phyloP scores from a whole-genome alignment of 2,797 vertebrate genomes.

The Chrosomus eos region DNA sequence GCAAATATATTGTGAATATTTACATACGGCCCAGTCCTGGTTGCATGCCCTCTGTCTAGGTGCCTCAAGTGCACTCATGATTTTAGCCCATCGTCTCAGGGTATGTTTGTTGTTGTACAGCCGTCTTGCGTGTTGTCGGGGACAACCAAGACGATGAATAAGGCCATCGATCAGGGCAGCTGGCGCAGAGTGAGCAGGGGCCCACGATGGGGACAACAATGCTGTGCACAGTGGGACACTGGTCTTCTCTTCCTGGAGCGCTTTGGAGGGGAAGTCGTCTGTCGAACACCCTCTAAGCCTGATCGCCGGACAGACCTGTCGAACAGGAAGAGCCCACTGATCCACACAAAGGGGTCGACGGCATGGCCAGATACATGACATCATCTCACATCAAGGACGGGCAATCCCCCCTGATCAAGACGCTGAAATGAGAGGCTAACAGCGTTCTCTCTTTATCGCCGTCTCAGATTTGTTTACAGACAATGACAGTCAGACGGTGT shows the following conservation, averaged over 20 bases:
- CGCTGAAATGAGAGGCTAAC: conserved; percentile 27
- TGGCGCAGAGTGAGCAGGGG: conserved; percentile 59
- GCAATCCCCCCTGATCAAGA: conserved; percentile 5
- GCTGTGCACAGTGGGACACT: conserved; percentile 76
- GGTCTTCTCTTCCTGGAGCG: conserved; percentile 76
- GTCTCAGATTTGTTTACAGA: conserved; percentile 41
- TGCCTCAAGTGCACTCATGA: not conserved
- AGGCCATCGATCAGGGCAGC: conserved; percentile 64
- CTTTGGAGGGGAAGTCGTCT: conserved; percentile 69
- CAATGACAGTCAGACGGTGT: conserved; percentile 2
- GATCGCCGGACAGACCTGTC: conserved; percentile 45
- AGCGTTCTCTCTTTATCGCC: not conserved
- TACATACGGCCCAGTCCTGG: not conserved
- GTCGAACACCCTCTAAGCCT: conserved; percentile 41
- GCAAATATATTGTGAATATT: not conserved
- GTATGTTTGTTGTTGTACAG: conserved; percentile 61
- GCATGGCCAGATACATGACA: conserved; percentile 57
- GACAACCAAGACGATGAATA: conserved; percentile 69
- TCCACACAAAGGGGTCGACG: conserved; percentile 52
- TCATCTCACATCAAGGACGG: conserved; percentile 45
- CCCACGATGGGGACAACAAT: conserved; percentile 76
- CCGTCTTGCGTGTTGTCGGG: conserved; percentile 65
- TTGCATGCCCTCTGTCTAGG: conserved; percentile 4
- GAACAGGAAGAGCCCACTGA: conserved; percentile 55
- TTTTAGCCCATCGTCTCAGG: conserved; percentile 38